These are phyloP conservation scores for Cotesia congregata DNA, from an alignment of 2,888 invertebrate genomes.

Conservation along the genomic window DNA sequence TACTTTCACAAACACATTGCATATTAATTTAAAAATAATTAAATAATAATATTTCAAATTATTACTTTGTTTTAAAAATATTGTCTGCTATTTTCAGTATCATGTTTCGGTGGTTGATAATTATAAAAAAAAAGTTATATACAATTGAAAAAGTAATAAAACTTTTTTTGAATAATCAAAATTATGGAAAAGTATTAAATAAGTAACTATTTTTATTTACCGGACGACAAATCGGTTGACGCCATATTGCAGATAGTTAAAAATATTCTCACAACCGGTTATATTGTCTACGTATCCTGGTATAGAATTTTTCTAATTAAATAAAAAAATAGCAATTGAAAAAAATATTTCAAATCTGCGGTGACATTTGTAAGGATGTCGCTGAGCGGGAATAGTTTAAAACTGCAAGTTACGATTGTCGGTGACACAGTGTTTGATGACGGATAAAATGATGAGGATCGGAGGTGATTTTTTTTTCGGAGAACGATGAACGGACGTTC, in stretches of 20 bases:
- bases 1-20: too few relatives aligned
- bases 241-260: slow-evolving; percentile 66
- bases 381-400: background rate
- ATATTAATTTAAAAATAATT: too few relatives aligned
- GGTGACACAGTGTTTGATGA: background rate
- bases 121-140: background rate
- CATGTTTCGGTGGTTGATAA: background rate
- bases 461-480: slow-evolving; percentile 3
- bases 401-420: background rate
- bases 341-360: background rate
- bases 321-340: background rate
- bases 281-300: background rate
- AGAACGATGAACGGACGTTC: slow-evolving; percentile 12
- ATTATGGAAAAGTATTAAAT: slow-evolving; percentile 6
- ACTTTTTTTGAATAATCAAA: background rate
- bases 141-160: background rate
- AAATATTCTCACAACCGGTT: slow-evolving; percentile 36
- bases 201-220: slow-evolving; percentile 59
- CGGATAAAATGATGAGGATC: background rate
- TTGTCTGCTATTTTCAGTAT: too few relatives aligned
- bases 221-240: slow-evolving; percentile 70
- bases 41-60: too few relatives aligned
- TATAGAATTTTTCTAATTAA: background rate
- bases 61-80: too few relatives aligned
- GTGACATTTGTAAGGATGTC: background rate